A percentile compares a stretch with the other conserved stretches of the same genome.
Evolutionary conservation across 2,888 invertebrate genomes (phyloP).

Genomic region (Patella pellucida): DNA sequence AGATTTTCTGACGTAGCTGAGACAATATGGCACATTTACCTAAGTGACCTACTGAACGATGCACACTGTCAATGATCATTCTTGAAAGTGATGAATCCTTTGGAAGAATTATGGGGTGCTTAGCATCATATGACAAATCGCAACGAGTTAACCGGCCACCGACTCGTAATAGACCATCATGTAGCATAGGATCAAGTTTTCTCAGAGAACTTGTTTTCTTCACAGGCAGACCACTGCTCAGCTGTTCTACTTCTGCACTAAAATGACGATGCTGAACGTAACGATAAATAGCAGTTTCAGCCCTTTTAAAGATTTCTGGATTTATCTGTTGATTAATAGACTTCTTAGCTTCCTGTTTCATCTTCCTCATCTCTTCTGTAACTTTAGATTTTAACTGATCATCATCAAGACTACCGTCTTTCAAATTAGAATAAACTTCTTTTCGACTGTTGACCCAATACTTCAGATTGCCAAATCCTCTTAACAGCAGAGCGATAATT

Average conservation of each 20-base stretch:
- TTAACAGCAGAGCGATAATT: background rate
- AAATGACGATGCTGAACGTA: background rate
- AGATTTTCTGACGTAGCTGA: conserved; percentile 18
- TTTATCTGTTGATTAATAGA: background rate
- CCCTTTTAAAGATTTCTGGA: background rate
- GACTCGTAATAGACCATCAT: background rate
- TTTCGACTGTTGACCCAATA: too few species aligned
- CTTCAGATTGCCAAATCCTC: conserved; percentile 4
- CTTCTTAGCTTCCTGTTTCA: background rate
- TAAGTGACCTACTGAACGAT: conserved; percentile 9
- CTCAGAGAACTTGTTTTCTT: background rate
- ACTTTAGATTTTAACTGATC: too few species aligned
- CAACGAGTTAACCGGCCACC: background rate
- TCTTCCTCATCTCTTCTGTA: too few species aligned
- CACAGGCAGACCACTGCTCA: background rate
- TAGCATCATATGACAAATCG: background rate
- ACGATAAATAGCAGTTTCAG: background rate
- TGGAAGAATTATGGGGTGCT: background rate
- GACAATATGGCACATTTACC: conserved; percentile 9
- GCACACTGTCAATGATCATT: background rate
- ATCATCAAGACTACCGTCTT: too few species aligned
- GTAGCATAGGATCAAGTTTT: conserved; percentile 10
- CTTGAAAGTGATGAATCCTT: background rate
- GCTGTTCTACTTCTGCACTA: background rate
- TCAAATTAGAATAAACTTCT: too few species aligned